Percentiles rank a stretch among this genome's conserved stretches.
Evolutionary conservation across 2,113 vertebrate genomes (phyloP).

Genomic region (Xiphias gladius): DNA sequence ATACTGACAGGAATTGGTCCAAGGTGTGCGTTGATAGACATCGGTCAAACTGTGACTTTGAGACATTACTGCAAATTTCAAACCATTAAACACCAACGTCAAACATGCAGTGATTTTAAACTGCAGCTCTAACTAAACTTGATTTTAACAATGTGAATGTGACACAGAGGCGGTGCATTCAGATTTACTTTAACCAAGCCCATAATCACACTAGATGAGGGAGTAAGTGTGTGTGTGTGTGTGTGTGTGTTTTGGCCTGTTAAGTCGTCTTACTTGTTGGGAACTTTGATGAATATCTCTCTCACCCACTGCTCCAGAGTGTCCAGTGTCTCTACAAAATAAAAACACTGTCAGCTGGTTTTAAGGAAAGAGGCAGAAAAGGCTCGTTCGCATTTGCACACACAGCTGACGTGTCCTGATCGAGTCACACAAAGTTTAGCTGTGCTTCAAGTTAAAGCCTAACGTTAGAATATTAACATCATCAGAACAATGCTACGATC

Average conservation of each 20-base stretch:
- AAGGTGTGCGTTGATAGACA: too few species aligned
- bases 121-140: too few species aligned
- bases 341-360: constrained; percentile 10
- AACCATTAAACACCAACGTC: background rate
- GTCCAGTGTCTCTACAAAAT: constrained; percentile 90
- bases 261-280: constrained; percentile 91
- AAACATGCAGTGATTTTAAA: background rate
- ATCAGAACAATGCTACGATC: too few species aligned
- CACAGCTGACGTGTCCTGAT: background rate
- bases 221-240: background rate
- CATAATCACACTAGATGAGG: background rate
- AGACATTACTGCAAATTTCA: too few species aligned
- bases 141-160: too few species aligned
- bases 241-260: background rate
- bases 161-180: too few species aligned
- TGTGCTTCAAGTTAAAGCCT: background rate
- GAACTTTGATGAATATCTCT: constrained; percentile 93
- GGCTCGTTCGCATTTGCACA: too few species aligned
- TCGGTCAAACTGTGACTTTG: too few species aligned
- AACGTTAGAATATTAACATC: too few species aligned
- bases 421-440: too few species aligned
- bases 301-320: constrained; percentile 96
- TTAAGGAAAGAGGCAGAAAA: too few species aligned
- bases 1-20: too few species aligned
- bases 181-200: background rate